Percentiles rank a stretch among this genome's conserved stretches.
These are phyloP conservation scores for Physeter macrocephalus DNA, from an alignment of 2,113 vertebrate genomes.

Conservation along the genomic window DNA sequence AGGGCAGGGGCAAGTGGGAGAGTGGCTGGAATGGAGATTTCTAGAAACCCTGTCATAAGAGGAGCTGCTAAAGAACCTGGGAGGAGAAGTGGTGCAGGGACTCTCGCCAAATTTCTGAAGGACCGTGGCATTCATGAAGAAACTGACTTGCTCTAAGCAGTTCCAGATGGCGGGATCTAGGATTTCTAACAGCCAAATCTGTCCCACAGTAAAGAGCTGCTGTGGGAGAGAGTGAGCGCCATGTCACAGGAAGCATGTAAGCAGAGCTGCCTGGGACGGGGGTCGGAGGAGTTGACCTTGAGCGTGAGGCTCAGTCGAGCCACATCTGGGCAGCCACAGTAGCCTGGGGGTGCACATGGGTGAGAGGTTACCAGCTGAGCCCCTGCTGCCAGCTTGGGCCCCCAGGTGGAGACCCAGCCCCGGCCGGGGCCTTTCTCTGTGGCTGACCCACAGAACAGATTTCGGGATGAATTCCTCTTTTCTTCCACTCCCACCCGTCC, in stretches of 20 bases:
- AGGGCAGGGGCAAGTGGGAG: neutral
- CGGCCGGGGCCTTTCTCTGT: neutral
- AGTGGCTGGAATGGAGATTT: neutral
- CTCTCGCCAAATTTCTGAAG: neutral
- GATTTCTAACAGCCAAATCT: neutral
- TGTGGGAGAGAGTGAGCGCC: neutral
- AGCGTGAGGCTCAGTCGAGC: neutral
- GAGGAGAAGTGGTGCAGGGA: neutral
- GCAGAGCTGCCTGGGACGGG: too few species aligned
- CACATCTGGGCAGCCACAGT: rapidly evolving
- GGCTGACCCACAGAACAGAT: neutral
- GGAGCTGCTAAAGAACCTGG: neutral
- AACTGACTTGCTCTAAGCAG: neutral
- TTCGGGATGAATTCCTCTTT: neutral
- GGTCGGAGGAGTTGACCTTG: neutral
- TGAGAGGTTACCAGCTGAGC: neutral
- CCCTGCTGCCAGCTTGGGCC: neutral
- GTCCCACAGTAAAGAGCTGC: neutral
- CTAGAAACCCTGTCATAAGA: neutral
- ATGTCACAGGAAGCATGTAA: neutral
- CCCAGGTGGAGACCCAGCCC: neutral
- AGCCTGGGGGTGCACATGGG: too few species aligned
- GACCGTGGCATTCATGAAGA: neutral
- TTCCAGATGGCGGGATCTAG: rapidly evolving
- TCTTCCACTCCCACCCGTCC: neutral